Evolutionary conservation across 2,888 invertebrate genomes (phyloP).

Genomic region (Sarcophaga caerulescens): DNA sequence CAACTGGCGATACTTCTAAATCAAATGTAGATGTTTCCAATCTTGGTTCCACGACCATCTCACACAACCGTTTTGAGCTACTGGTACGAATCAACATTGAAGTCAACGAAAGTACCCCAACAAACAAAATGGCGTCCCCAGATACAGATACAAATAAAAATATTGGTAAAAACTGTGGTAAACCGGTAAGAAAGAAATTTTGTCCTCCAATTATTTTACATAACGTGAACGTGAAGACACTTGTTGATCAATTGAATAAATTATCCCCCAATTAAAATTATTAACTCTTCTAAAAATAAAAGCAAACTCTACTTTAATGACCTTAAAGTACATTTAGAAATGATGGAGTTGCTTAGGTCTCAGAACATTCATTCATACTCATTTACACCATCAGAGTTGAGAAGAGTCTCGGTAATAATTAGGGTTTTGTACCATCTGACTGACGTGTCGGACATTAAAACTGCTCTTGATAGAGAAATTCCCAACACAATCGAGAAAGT

Average conservation of each 20-base stretch:
- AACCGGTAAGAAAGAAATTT: too few species aligned
- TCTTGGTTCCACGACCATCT: too few species aligned
- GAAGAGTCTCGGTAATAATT: not conserved
- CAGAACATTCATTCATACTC: not conserved
- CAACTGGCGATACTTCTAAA: too few species aligned
- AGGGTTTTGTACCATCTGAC: too few species aligned
- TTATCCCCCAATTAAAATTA: not conserved
- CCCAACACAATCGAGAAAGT: not conserved
- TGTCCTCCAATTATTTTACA: not conserved
- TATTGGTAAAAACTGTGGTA: too few species aligned
- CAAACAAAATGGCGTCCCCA: not conserved
- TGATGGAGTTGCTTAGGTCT: not conserved
- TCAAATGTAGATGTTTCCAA: too few species aligned
- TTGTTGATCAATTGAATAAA: not conserved
- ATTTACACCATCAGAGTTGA: conserved; percentile 1
- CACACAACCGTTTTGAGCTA: too few species aligned
- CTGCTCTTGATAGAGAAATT: not conserved
- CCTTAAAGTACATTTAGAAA: too few species aligned
- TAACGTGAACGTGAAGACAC: not conserved
- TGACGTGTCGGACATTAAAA: too few species aligned
- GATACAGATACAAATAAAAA: too few species aligned
- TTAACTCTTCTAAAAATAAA: not conserved
- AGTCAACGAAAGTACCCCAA: too few species aligned
- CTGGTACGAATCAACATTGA: too few species aligned
- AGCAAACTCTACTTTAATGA: not conserved